Conservation (phyloP, 2,888 invertebrate genomes). For the Sepiola atlantica region DNA sequence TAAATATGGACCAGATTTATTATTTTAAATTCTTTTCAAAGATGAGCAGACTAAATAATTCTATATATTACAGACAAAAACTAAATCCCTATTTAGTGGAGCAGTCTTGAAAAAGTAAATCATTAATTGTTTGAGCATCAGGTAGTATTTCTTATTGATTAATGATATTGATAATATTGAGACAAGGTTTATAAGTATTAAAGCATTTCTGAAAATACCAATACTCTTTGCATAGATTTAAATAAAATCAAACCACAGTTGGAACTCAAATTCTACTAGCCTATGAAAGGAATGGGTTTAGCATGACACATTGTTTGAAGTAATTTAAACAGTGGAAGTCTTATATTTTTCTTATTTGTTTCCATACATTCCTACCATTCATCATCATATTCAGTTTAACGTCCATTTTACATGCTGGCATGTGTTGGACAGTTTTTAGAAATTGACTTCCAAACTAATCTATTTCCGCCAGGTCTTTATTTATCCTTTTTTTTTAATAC, state of each 20-base stretch:
- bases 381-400: too few species aligned
- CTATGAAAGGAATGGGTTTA: too few species aligned
- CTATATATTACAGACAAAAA: not conserved
- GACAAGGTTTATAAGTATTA: not conserved
- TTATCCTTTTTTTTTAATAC: too few species aligned
- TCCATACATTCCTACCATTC: too few species aligned
- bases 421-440: too few species aligned
- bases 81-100: not conserved
- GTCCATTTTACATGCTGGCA: too few species aligned
- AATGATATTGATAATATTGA: not conserved
- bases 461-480: too few species aligned
- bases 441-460: too few species aligned
- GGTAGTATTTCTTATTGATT: not conserved
- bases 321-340: too few species aligned
- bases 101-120: not conserved
- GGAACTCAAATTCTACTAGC: too few species aligned
- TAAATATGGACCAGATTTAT: not conserved
- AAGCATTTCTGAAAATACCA: not conserved
- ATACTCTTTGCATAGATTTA: not conserved
- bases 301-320: too few species aligned
- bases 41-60: not conserved
- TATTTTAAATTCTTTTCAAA: not conserved
- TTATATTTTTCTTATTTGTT: too few species aligned
- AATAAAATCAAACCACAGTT: not conserved
- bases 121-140: not conserved